Evolutionary conservation across 2,797 vertebrate genomes (phyloP).

Genomic region (Melanogrammus aeglefinus): DNA sequence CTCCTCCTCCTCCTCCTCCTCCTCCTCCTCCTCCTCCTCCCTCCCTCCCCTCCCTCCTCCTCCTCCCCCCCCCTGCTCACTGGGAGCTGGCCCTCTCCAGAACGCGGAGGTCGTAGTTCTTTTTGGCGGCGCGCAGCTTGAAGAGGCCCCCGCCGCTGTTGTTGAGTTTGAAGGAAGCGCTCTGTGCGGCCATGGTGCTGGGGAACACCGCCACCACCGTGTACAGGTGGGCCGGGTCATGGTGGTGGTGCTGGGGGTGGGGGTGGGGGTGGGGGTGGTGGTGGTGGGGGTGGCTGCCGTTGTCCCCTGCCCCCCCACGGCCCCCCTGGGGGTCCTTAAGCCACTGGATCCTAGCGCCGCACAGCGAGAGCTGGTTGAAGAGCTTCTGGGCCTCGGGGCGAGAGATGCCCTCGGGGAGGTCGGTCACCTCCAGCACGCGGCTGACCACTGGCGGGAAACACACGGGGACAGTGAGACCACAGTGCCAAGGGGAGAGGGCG

Average conservation of each 20-base stretch:
- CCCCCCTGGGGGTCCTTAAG: conserved; percentile 91
- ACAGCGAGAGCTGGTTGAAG: conserved; percentile 94
- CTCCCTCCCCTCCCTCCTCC: conserved; percentile 33
- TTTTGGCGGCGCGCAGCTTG: conserved; percentile 94
- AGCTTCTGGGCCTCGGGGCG: conserved; percentile 95
- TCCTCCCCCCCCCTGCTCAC: conserved; percentile 67
- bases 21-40: conserved; percentile 42
- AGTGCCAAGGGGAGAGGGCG: neutral
- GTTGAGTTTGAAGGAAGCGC: conserved; percentile 97
- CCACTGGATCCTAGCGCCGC: conserved; percentile 98
- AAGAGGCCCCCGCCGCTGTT: conserved; percentile 91
- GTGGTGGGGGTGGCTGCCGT: conserved; percentile 75
- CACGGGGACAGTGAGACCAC: neutral
- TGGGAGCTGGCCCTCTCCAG: conserved; percentile 97
- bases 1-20: conserved; percentile 45
- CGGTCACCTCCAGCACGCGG: conserved; percentile 93
- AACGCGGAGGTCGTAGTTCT: conserved; percentile 95
- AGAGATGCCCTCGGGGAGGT: conserved; percentile 95
- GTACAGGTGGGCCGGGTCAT: conserved; percentile 93
- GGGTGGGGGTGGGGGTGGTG: conserved; percentile 79
- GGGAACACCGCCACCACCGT: conserved; percentile 98
- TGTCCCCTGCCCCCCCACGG: conserved; percentile 71
- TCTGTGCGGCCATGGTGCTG: conserved; percentile 94
- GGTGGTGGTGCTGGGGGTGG: conserved; percentile 81
- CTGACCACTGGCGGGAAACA: conserved; percentile 80